Evolutionary conservation across 1,140 invertebrate species (phyloP), one percentile per base, ranked within the genome.

Genomic region (Philopotamus ludificatus): DNA sequence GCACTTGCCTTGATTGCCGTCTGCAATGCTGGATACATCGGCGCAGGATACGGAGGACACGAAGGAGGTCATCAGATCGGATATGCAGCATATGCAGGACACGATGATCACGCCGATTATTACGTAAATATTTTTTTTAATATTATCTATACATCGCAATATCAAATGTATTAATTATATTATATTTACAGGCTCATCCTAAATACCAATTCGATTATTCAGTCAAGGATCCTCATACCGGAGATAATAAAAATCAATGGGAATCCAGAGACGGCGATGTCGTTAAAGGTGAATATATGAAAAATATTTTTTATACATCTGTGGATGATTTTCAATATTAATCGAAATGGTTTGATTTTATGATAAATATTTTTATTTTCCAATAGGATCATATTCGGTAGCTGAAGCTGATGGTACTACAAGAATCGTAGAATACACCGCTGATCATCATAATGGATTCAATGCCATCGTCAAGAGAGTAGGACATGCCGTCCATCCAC

Each of bases 341-440:
- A n/a, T n/a, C n/a, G n/a, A n/a, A n/a, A n/a, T n/a, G n/a, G n/a
- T n/a, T n/a, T n/a, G n/a, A n/a, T n/a, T n/a, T n/a, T n/a, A n/a
- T n/a, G n/a, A n/a, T n/a, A n/a, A n/a, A n/a, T n/a, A n/a, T n/a
- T n/a, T n/a, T n/a, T n/a, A n/a, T n/a, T n/a, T n/a, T n/a, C n/a
- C n/a, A n/a, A n/a, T n/a, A 68, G 80, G 68, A 64, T 66, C 75
- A 3, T 86, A 85, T 73, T 82, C 82, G 3, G 71, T 85, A 0
- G 76, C 81, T 18, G 83, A 85, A 64, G 79, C 84, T 28, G 84
- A 86, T 72, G 84, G 84, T 59, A 83, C 83, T 16, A 72, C 82
- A 22, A 71, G 83, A 28, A 79, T 82, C 9, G 84, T 85, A 0
- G 77, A 82, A 63, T 86, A 86, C 73, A 76, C 80, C 21, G 82